Evolutionary conservation across 2,113 vertebrate species (phyloP).

Genomic region (Peromyscus californicus): DNA sequence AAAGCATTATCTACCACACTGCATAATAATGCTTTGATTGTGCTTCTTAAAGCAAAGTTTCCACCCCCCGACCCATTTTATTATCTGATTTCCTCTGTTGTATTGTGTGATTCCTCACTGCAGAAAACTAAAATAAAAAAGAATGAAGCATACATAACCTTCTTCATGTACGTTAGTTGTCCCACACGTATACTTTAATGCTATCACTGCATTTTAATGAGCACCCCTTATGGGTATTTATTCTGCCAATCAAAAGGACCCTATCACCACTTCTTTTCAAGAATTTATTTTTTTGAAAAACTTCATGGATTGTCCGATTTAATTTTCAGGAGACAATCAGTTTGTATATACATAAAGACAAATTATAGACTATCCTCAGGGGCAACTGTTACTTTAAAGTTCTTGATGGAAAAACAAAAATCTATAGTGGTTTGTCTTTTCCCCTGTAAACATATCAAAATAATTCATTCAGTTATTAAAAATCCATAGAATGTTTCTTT

Average conservation of each 20-base stretch:
- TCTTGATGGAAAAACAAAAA: not conserved
- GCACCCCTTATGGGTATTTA: not conserved
- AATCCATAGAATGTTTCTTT: not conserved
- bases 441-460: not conserved
- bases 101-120: not conserved
- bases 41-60: not conserved
- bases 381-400: not conserved
- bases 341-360: not conserved
- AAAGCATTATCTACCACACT: not conserved
- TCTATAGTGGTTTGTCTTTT: not conserved
- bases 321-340: not conserved
- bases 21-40: not conserved
- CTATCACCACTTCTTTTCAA: not conserved
- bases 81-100: not conserved
- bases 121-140: not conserved
- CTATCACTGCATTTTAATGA: not conserved
- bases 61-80: not conserved
- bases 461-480: not conserved
- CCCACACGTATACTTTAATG: not conserved
- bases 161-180: not conserved
- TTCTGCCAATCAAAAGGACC: not conserved
- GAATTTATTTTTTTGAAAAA: not conserved
- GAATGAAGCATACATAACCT: not conserved
- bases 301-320: not conserved
- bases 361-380: not conserved